Base-by-base conservation (phyloP, 2,888 invertebrate genomes). In the Xestia rhomboidea region DNA sequence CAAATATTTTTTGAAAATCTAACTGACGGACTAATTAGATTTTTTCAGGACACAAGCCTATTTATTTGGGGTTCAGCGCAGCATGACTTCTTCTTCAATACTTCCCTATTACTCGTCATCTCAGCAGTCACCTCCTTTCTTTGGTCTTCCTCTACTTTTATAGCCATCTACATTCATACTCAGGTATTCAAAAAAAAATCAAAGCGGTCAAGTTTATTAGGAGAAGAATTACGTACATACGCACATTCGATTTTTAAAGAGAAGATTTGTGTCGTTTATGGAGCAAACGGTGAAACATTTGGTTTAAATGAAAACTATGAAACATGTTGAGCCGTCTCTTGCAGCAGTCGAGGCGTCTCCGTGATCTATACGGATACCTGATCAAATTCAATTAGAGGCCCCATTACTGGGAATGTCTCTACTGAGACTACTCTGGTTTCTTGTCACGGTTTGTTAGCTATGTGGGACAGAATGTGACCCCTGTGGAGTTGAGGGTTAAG, bases 321-420 rank as follows among this genome's bases (percentile, higher is more conserved):
- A 27, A 27, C 27, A 7, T 15, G n/a, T 57, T 57, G 27, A 30
- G 30, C 3, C 18, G 60, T 18, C 21, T 10, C 1, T 60, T 2
- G 1, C 0, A 34, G 21, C 21, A 62, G 34, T 41, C n/a, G 64
- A 38, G 38, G 30, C 24, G 13, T 38, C 24, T 63, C 24, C 2
- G n/a, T 38, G n/a, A n/a, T 64, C 15, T 38, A 8, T n/a, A 41
- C 2, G 24, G 73, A 73, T 81, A 81, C 78, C 77, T 79, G 76
- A 82, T 82, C 71, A 76, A 87, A 89, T 75, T 85, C 77, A 87
- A 89, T 89, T 87, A 87, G 30, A 18, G 72, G n/a, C 27, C 30
- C 83, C 79, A 84, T 86, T 87, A 87, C 77, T 64, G 68, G 62
- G 46, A 80, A 77, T 80, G 77, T 66, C 67, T 81, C 49, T 75